These are phyloP conservation scores for Acheta domesticus DNA, from an alignment of 2,888 invertebrate species.

Conservation along the genomic window DNA sequence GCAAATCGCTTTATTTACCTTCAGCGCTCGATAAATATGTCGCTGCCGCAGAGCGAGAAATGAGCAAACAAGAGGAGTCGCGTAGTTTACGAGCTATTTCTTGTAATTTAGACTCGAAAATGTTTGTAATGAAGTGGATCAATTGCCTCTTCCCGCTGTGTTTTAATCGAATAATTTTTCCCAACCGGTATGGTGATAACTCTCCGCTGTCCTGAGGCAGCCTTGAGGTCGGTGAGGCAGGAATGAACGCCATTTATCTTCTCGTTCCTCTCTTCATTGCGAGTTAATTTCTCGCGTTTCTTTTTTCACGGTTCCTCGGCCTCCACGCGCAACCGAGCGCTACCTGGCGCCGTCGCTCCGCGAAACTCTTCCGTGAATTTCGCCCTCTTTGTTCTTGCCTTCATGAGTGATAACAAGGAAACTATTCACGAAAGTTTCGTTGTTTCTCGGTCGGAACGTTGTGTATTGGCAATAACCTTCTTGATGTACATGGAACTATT, in stretches of 20 bases:
- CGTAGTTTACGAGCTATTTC: not conserved
- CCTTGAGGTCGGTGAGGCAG: not conserved
- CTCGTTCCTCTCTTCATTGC: not conserved
- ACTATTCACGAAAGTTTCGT: no score
- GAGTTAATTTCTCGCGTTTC: not conserved
- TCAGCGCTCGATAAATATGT: not conserved
- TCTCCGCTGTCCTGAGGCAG: not conserved
- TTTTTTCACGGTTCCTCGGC: not conserved
- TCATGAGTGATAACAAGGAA: no score
- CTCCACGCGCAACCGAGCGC: no score
- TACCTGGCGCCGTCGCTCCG: no score
- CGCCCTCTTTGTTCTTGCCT: no score
- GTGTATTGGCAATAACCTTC: no score
- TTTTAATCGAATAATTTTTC: not conserved
- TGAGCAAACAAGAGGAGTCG: not conserved
- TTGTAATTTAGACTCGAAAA: not conserved
- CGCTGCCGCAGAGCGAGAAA: not conserved
- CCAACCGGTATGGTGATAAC: not conserved
- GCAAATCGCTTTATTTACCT: no score
- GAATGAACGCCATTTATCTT: conserved; percentile 8
- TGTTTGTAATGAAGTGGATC: conserved; percentile 18
- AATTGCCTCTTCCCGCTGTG: not conserved
- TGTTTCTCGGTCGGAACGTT: no score
- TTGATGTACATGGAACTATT: no score
- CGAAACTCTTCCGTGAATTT: no score